Conservation (phyloP, 2,113 vertebrate species). For the Corvus moneduloides region DNA sequence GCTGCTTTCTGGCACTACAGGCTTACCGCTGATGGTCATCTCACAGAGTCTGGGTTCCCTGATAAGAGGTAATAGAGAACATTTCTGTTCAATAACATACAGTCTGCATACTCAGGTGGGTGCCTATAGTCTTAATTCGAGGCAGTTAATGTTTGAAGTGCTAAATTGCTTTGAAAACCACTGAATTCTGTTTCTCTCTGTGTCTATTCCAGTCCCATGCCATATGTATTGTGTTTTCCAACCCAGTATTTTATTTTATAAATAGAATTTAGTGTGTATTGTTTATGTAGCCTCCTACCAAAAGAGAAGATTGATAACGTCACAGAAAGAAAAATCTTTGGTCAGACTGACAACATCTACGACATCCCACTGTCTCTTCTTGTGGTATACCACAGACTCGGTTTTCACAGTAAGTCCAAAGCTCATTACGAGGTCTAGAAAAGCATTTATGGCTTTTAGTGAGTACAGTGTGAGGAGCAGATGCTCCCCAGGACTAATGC, state of each 20-base stretch:
- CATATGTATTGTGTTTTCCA: not conserved
- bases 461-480: not conserved
- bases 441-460: not conserved
- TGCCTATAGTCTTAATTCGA: not conserved
- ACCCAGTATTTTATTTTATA: not conserved
- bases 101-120: not conserved
- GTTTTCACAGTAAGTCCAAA: constrained; percentile 1
- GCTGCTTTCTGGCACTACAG: not conserved
- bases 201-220: not conserved
- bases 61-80: not conserved
- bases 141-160: not conserved
- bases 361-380: constrained; percentile 42
- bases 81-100: not conserved
- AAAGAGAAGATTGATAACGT: not conserved
- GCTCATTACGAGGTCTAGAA: not conserved
- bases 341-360: constrained; percentile 21
- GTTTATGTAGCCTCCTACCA: not conserved
- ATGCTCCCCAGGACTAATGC: not conserved
- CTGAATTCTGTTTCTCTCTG: not conserved
- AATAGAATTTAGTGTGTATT: not conserved
- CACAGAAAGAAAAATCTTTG: constrained; percentile 1
- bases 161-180: not conserved
- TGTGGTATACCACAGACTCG: not conserved
- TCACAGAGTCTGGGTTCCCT: not conserved
- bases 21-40: not conserved